These are phyloP conservation scores for Microplitis mediator DNA, from an alignment of 1,140 invertebrate species.

Conservation along the genomic window DNA sequence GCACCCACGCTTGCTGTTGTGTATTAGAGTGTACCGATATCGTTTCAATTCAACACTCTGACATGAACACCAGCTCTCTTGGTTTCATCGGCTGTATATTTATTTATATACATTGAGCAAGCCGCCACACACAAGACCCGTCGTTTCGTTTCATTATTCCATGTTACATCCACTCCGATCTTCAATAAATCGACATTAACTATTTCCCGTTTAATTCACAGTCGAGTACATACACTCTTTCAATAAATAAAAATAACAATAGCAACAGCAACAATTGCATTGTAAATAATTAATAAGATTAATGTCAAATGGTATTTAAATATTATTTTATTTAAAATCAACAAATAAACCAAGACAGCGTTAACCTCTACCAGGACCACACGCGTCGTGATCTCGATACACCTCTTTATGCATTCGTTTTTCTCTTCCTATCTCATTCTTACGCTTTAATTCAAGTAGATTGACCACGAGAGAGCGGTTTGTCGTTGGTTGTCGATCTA, in stretches of 20 bases:
- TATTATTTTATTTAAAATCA: too few relatives aligned
- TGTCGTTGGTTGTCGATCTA: background rate
- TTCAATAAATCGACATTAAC: too few relatives aligned
- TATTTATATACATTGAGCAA: conserved; percentile 8
- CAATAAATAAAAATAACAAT: too few relatives aligned
- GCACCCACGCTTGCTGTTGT: conserved; percentile 29
- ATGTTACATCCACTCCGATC: too few relatives aligned
- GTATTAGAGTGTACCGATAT: conserved; percentile 7
- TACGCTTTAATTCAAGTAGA: background rate
- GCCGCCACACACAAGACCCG: background rate
- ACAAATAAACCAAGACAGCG: background rate
- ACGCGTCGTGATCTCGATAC: conserved; percentile 42
- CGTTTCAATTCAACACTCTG: background rate
- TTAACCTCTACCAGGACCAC: conserved; percentile 31
- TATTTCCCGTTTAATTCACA: too few relatives aligned
- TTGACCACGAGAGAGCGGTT: background rate
- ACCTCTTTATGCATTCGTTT: conserved; percentile 20
- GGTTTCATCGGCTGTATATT: background rate
- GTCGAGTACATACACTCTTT: too few relatives aligned
- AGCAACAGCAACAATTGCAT: too few relatives aligned
- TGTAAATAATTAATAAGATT: background rate
- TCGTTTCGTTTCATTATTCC: too few relatives aligned
- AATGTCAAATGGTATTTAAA: background rate
- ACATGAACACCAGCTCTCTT: too few relatives aligned
- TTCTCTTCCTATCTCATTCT: background rate